Evolutionary conservation across 2,113 vertebrate genomes (phyloP).

Genomic region (Syngnathus scovelli): DNA sequence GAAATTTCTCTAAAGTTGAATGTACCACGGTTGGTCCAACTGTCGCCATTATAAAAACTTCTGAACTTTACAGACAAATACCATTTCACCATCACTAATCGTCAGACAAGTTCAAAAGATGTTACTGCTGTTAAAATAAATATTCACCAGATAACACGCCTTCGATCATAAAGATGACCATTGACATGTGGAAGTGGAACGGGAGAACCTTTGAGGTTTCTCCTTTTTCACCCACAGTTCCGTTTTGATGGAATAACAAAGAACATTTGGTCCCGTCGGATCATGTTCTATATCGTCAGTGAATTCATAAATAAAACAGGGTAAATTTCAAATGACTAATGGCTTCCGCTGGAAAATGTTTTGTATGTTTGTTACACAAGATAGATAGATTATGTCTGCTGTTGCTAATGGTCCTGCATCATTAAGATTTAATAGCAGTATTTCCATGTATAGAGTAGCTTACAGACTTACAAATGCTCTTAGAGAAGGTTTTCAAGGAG

Average conservation of each 20-base stretch:
- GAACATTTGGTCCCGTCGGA: slow-evolving; percentile 38
- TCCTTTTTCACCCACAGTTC: background rate
- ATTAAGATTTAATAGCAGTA: slow-evolving; percentile 39
- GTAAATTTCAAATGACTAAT: slow-evolving; percentile 34
- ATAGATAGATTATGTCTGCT: slow-evolving; percentile 25
- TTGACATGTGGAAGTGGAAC: background rate
- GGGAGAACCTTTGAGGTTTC: background rate
- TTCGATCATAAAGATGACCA: background rate
- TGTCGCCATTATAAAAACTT: background rate
- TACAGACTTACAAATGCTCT: slow-evolving; percentile 17
- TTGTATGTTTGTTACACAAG: slow-evolving; percentile 30
- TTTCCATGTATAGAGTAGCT: slow-evolving; percentile 24
- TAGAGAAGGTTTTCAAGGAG: slow-evolving; percentile 14
- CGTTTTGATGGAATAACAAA: background rate
- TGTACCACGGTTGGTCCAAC: background rate
- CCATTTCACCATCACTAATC: background rate
- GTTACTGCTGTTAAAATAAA: background rate
- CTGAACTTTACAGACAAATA: background rate
- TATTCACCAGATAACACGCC: background rate
- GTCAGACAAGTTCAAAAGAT: background rate
- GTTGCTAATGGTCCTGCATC: slow-evolving; percentile 35
- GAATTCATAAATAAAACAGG: slow-evolving; percentile 50
- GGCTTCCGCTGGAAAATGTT: slow-evolving; percentile 22
- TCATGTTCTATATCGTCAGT: slow-evolving; percentile 35
- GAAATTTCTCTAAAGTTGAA: background rate